Base-by-base conservation (phyloP, 1,140 invertebrate species). In the Ptiloglossa arizonensis region DNA sequence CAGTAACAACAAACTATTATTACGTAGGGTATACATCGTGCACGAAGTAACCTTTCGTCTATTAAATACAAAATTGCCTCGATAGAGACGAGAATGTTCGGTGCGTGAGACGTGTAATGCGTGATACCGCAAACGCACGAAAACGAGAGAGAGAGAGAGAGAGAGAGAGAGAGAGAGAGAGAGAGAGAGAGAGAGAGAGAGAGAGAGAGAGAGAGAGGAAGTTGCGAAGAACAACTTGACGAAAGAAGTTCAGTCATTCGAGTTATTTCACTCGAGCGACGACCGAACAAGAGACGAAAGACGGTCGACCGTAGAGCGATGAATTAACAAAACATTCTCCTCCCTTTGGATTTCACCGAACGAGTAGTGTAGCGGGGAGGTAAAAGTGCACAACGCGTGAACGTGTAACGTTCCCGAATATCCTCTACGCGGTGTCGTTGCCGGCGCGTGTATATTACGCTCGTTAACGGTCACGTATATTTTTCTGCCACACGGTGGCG, bases 381-480 rank as follows among this genome's bases (percentile, higher is more conserved):
- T 5, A 38, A 38, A 35, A 52, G 66, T 24, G n/a, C 15, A 32
- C 54, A 19, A 41, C 35, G 35, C 35, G 35, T 6, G 9, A 35
- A 0, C 35, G 35, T 35, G 22, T 41, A 17, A 24, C n/a, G 38
- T 24, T 57, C 56, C 6, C 64, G 29, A 60, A 71, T 60, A 29
- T 71, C n/a, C 15, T 35, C 15, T 22, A 48, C 27, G 2, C 41
- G 41, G n/a, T 35, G 0, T 35, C 5, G 35, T 35, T 0, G 46
- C n/a, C 5, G 29, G 17, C 62, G 22, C 32, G 46, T 64, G 32
- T 52, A 32, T 32, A 24, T 2, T 24, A 32, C 17, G 59, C 59
- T 73, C 71, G 60, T 73, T 73, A 73, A 24, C 27, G 59, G 46
- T 66, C 60, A 54, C 60, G 71, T 66, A 35, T 17, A 11, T 54